A percentile compares a stretch with the other conserved stretches of the same genome.
Evolutionary conservation across 2,113 vertebrate genomes (phyloP).

Genomic region (Donacobius atricapilla): DNA sequence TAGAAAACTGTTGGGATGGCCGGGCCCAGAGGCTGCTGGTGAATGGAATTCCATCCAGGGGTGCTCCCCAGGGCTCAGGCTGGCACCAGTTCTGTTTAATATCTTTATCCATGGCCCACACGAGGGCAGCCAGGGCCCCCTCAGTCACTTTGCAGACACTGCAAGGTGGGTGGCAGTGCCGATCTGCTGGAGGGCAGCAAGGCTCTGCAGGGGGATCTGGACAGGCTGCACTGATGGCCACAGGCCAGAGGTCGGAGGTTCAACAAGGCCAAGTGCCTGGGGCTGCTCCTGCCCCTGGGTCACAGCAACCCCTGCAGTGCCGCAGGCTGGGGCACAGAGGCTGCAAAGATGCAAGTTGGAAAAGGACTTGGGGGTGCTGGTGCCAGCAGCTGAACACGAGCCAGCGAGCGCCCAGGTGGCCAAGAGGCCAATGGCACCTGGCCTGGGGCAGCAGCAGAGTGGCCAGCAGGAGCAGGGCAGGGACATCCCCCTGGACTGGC

Average conservation of each 20-base stretch:
- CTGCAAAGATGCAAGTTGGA: not conserved
- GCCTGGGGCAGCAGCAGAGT: not conserved
- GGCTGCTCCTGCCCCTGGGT: not conserved
- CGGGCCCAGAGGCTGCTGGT: not conserved
- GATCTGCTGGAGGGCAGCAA: not conserved
- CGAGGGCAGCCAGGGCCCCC: not conserved
- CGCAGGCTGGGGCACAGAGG: not conserved
- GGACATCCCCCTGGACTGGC: fast-evolving
- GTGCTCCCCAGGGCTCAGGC: not conserved
- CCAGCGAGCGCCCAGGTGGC: not conserved
- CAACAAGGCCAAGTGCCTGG: not conserved
- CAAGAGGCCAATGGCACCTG: not conserved
- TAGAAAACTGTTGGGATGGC: not conserved
- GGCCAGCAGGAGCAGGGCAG: not conserved
- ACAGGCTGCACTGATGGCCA: not conserved
- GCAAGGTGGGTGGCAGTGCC: fast-evolving
- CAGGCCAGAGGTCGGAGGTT: not conserved
- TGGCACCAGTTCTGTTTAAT: not conserved
- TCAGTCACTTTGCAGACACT: not conserved
- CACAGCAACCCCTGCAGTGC: not conserved
- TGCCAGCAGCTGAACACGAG: not conserved
- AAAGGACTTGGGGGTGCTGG: not conserved
- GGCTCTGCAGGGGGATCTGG: not conserved
- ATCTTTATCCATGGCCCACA: not conserved
- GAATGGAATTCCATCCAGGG: not conserved